phyloP scores from a whole-genome alignment of 1,140 invertebrate genomes.

The Diprion similis region DNA sequence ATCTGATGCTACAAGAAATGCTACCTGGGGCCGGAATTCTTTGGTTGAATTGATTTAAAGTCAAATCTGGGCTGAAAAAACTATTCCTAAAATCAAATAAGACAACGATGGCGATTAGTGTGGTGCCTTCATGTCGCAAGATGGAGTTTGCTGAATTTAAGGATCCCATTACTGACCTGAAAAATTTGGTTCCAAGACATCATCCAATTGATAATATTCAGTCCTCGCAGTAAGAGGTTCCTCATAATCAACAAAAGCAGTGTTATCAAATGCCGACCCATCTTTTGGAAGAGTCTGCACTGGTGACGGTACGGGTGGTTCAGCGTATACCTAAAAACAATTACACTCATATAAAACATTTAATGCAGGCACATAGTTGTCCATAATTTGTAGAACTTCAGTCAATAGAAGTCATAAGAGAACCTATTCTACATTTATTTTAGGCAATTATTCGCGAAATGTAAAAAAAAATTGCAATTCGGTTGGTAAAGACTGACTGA shows the following conservation, averaged over 20 bases:
- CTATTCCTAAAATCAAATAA: no score
- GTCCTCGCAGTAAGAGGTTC: conserved; percentile 73
- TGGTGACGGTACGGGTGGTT: conserved; percentile 48
- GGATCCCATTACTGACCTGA: conserved; percentile 8
- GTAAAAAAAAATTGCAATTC: no score
- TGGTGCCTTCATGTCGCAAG: background rate
- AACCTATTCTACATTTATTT: no score
- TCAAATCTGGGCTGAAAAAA: background rate
- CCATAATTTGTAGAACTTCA: background rate
- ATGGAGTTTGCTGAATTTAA: conserved; percentile 19
- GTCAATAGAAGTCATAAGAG: no score
- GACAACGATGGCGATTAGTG: no score
- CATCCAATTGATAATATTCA: conserved; percentile 74
- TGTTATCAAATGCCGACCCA: conserved; percentile 70
- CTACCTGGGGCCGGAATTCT: background rate
- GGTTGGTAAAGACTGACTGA: no score
- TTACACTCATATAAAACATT: background rate
- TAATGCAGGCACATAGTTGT: no score
- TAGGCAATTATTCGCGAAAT: no score
- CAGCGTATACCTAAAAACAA: conserved; percentile 46
- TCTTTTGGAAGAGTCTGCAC: conserved; percentile 44
- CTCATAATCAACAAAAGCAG: conserved; percentile 78
- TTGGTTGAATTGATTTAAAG: background rate
- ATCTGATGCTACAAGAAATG: conserved; percentile 14
- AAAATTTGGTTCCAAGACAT: conserved; percentile 55